A percentile compares a stretch with the other conserved stretches of the same genome.
These are phyloP conservation scores for Lasiommata megera DNA, from an alignment of 2,888 invertebrate species.

Conservation along the genomic window DNA sequence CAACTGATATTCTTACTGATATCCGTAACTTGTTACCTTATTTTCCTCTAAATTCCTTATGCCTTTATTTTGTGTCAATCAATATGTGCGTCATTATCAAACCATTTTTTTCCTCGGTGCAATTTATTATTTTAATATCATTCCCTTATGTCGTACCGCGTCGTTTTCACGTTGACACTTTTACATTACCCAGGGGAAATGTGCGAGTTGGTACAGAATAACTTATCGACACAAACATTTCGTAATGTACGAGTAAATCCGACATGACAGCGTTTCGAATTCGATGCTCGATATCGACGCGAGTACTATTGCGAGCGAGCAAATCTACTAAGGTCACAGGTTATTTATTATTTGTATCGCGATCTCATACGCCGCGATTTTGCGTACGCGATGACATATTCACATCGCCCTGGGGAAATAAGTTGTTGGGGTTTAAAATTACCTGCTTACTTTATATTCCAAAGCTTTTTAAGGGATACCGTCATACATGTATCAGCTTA, in stretches of 20 bases:
- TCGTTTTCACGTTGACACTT: conserved; percentile 11
- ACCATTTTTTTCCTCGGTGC: neutral
- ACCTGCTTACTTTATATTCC: conserved; percentile 21
- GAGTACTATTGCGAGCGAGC: too few species aligned
- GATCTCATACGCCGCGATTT: conserved; percentile 24
- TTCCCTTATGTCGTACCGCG: neutral
- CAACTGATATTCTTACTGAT: too few species aligned
- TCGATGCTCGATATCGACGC: too few species aligned
- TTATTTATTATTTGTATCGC: conserved; percentile 27
- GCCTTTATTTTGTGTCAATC: too few species aligned
- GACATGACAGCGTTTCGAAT: too few species aligned
- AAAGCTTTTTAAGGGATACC: neutral
- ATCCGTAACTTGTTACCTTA: too few species aligned
- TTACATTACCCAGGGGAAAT: conserved; percentile 12
- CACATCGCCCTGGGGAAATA: conserved; percentile 32
- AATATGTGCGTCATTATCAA: neutral
- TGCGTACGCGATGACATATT: conserved; percentile 32
- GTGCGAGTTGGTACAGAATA: neutral
- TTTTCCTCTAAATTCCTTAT: too few species aligned
- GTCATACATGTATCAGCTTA: neutral
- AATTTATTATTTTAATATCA: conserved; percentile 8
- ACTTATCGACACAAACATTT: conserved; percentile 13
- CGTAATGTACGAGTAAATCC: too few species aligned
- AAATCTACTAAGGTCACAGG: neutral
- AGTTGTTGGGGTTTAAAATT: conserved; percentile 25